Evolutionary conservation across 2,888 invertebrate species (phyloP), one percentile per base, ranked within the genome.

Genomic region (Zelleria hepariella): DNA sequence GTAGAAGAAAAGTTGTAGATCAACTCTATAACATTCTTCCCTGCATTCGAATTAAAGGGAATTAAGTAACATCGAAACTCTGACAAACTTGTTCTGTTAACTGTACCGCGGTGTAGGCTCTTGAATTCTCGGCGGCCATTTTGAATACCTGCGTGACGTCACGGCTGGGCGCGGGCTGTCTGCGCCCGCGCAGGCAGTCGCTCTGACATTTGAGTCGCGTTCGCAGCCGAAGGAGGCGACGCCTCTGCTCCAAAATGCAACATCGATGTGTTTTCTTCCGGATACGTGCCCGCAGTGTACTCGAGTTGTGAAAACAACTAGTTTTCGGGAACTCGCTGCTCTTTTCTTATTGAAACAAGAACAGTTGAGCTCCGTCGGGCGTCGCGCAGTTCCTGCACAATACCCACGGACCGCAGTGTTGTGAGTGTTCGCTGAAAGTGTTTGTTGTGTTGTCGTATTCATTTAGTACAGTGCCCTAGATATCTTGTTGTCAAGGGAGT

Each of bases 91-190:
- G 53, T 49, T 55, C 20, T 54, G 32, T 53, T 72, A 68, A 69
- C 72, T 72, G 70, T 77, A 72, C 72, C 55, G 48, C 55, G 47
- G 68, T 72, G 79, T 80, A 86, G 86, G 86, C 82, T 86, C 85
- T 86, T 86, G 77, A 78, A 88, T 87, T 86, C 86, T 85, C 67
- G 62, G 75, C 78, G 78, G 87, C 88, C 88, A 88, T 88, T 82
- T 87, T 88, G 86, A 87, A 88, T 88, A 85, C 85, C 86, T 67
- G 61, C 67, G 74, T 88, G 87, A 87, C 86, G 88, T 88, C 86
- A 87, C 79, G 73, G 68, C 71, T 73, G 74, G 80, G 82, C 86
- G 86, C 82, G 80, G 47, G 26, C 24, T 15, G 25, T 26, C 48
- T 59, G 59, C 59, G 59, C 59, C 58, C 53, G 59, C 61, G 59